These are phyloP conservation scores for Habrosyne pyritoides DNA, from an alignment of 2,888 invertebrate species.

Conservation along the genomic window DNA sequence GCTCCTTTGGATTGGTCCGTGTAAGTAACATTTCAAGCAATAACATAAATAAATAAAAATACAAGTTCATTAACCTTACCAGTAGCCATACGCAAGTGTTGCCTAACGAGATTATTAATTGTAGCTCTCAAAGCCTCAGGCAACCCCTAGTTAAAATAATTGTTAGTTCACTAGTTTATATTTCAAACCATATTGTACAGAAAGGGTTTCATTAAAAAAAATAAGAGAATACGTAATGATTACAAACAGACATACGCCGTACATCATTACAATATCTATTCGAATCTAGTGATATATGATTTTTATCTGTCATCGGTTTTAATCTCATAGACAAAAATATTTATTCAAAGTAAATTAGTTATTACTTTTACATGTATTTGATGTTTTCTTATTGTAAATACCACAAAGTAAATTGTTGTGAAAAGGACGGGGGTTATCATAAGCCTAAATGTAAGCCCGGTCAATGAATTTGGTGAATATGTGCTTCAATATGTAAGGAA, in stretches of 20 bases:
- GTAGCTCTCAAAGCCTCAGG: conserved; percentile 28
- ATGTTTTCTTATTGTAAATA: no score
- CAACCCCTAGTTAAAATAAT: conserved; percentile 43
- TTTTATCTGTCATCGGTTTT: no score
- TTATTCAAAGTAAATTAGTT: no score
- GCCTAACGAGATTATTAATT: conserved; percentile 39
- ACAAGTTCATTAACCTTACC: conserved; percentile 27
- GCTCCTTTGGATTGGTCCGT: no score
- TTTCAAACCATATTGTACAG: conserved; percentile 50
- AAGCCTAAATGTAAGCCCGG: no score
- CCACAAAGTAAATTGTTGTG: no score
- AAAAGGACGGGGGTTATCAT: no score
- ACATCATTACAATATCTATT: not conserved
- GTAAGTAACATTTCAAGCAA: conserved; percentile 14
- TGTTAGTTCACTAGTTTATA: conserved; percentile 40
- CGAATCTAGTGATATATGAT: no score
- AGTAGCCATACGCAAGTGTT: conserved; percentile 29
- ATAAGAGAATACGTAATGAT: not conserved
- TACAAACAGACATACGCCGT: not conserved
- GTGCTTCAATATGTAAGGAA: no score
- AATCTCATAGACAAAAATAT: no score
- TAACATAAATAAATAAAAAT: conserved; percentile 20
- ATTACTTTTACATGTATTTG: no score
- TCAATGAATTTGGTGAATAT: no score
- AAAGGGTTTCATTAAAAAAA: conserved; percentile 34